Evolutionary conservation across 1,140 invertebrate species (phyloP).

Genomic region (Diabrotica virgifera): DNA sequence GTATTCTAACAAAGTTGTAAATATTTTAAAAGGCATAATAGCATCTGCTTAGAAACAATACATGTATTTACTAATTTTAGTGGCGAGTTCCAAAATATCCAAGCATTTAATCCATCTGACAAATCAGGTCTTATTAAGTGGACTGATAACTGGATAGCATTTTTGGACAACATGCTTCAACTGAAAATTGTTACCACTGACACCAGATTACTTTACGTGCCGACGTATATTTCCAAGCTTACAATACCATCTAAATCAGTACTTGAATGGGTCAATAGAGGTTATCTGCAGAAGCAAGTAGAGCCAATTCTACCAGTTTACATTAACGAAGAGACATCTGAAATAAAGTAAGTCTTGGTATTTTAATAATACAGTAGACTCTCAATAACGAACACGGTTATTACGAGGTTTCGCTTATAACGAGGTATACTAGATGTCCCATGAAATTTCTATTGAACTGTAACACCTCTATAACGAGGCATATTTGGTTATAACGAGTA

Average conservation of each 20-base stretch:
- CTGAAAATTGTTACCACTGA: constrained; percentile 74
- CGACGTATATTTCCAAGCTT: constrained; percentile 78
- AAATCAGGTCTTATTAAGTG: constrained; percentile 58
- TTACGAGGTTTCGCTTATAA: no score
- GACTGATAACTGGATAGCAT: constrained; percentile 85
- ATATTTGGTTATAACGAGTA: no score
- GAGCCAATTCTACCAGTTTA: constrained; percentile 17
- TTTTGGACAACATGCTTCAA: constrained; percentile 92
- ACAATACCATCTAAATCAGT: constrained; percentile 73
- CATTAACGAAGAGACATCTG: constrained; percentile 1
- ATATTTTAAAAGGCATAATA: no score
- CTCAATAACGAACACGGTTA: no score
- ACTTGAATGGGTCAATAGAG: constrained; percentile 49
- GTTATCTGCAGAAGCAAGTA: background rate
- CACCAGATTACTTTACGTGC: constrained; percentile 73
- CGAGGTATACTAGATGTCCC: no score
- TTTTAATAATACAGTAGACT: no score
- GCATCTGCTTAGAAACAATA: no score
- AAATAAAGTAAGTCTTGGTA: constrained; percentile 22
- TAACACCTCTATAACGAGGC: no score
- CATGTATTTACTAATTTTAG: constrained; percentile 15
- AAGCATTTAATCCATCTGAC: constrained; percentile 43
- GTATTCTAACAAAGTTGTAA: no score
- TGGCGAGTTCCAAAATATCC: constrained; percentile 65
- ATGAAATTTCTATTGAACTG: no score